Evolutionary conservation across 2,113 vertebrate species (phyloP), one percentile per base, ranked within the genome.

Genomic region (Tenebrosternarchus preto): DNA sequence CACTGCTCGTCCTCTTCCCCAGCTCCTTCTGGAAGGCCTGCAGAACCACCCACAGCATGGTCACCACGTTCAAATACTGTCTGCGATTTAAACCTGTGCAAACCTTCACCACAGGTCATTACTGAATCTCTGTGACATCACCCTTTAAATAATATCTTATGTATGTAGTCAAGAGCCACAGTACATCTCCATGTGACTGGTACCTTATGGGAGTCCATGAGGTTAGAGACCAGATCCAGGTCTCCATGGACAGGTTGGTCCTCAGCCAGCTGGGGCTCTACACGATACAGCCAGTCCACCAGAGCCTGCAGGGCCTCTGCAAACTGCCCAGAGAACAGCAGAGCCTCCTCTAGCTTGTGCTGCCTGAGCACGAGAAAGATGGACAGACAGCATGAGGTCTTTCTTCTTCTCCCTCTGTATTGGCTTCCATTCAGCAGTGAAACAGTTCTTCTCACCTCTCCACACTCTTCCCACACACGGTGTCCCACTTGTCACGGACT

Each of bases 121-220:
- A 50, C 43, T 15, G 3, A 50, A 50, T 9, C 43, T 50, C 43
- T 50, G 11, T 50, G 43, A 15, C 12, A 50, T 15, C 11, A 36
- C 12, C 43, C 7, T 50, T 50, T 12, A 50, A 12, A 50, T 50
- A 12, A 15, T 50, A 61, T 61, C 24, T 27, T 61, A 27, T 25
- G 22, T 22, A 17, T 24, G 11, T 15, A 61, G 4, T 60, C 22
- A 12, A 0, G 25, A 8, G 0, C 3, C 9, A 46, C 11, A 11
- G 6, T 36, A 11, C 11, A 1, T 55, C 39, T 50, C 17, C 15
- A 50, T 3, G 7, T 31, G 17, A 59, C 0, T 12, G 9, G 12
- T 78, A 98, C 98, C 95, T 99, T 99, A 85, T 99, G 98, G 2
- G 96, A 95, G 82, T 99, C 98, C 96, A 99, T 95, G 85, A 98